Evolutionary conservation across 1,140 invertebrate species (phyloP).

Genomic region (Arctopsyche grandis): DNA sequence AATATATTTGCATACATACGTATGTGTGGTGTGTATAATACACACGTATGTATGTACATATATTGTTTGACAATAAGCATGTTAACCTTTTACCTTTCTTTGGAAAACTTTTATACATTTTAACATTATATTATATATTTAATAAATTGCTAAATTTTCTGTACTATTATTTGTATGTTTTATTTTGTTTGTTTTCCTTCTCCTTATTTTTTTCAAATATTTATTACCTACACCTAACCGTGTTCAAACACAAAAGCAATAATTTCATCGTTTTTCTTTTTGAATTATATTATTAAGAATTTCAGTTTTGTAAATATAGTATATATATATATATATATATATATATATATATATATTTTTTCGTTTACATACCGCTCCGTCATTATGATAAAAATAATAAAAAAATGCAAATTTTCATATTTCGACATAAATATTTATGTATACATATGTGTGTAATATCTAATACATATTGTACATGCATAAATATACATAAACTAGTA

Average conservation of each 20-base stretch:
- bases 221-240: too few relatives aligned
- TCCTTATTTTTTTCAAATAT: neutral
- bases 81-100: neutral
- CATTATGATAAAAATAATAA: neutral
- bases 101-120: conserved; percentile 4
- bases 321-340: too few relatives aligned
- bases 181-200: conserved; percentile 34
- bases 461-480: neutral
- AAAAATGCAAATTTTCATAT: neutral
- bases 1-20: too few relatives aligned
- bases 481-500: neutral
- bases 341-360: neutral
- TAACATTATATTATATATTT: too few relatives aligned
- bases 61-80: conserved; percentile 35
- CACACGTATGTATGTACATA: too few relatives aligned
- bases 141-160: conserved; percentile 46
- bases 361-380: neutral
- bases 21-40: too few relatives aligned
- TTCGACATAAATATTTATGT: neutral
- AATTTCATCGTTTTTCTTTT: too few relatives aligned
- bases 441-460: neutral
- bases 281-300: too few relatives aligned
- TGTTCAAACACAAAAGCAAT: too few relatives aligned
- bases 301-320: too few relatives aligned
- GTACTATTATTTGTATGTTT: conserved; percentile 62